phyloP scores from a whole-genome alignment of 2,113 vertebrate species.

The Gnathonemus echidnorhynchus region DNA sequence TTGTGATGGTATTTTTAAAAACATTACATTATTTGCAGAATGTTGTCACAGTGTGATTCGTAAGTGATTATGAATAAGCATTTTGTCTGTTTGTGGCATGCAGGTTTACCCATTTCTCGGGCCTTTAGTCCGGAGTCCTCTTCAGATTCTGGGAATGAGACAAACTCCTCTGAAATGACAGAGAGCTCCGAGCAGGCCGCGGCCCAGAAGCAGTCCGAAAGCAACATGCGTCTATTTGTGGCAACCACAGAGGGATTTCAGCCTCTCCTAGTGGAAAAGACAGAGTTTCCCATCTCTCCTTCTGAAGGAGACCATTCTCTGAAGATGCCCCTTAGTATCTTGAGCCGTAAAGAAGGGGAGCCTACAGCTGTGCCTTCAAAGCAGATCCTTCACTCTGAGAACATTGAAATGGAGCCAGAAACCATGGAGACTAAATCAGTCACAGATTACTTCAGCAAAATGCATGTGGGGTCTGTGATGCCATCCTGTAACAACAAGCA shows the following conservation, averaged over 20 bases:
- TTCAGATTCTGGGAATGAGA: conserved; percentile 98
- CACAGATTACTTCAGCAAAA: conserved; percentile 89
- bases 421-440: conserved; percentile 98
- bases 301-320: conserved; percentile 52
- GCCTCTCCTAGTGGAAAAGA: conserved; percentile 73
- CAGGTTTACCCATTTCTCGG: conserved; percentile 97
- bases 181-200: conserved; percentile 90
- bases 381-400: conserved; percentile 84
- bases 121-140: conserved; percentile 96
- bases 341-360: conserved; percentile 60
- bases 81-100: conserved; percentile 77
- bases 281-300: conserved; percentile 63
- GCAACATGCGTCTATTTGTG: conserved; percentile 77
- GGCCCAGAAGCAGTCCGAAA: conserved; percentile 87
- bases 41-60: conserved; percentile 49
- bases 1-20: conserved; percentile 19
- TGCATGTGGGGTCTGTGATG: conserved; percentile 81
- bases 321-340: conserved; percentile 56
- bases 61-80: conserved; percentile 62
- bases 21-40: conserved; percentile 34
- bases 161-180: conserved; percentile 98
- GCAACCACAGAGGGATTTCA: conserved; percentile 78
- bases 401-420: conserved; percentile 95
- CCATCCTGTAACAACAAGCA: conserved; percentile 75
- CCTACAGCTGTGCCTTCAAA: conserved; percentile 80